Base-by-base conservation (phyloP, 1,140 invertebrate species). In the Drosophila quadrilineata region DNA sequence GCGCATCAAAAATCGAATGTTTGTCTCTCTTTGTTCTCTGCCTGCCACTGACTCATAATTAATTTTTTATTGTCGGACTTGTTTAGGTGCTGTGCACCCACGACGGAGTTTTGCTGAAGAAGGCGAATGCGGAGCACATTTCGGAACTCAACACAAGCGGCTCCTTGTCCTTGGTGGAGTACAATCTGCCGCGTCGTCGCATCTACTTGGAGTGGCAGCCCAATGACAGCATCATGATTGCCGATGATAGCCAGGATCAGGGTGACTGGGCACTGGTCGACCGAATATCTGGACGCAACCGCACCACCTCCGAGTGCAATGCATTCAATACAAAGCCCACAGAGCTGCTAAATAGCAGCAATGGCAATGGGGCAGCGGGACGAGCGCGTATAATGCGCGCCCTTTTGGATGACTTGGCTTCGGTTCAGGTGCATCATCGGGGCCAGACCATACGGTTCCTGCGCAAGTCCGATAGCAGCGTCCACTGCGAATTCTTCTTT, bases 401-500 rank as follows among this genome's bases (percentile, higher is more conserved):
- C 58, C 90, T 92, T 12, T 88, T 95, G 6, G 91, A 92, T 3
- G 93, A 95, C 5, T 87, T 95, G 9, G 93, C 93, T 71, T 92
- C 92, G 22, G 94, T 95, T 73, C 91, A 92, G 67, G 90, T 94
- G 6, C 91, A 92, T 24, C 92, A 93, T 36, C 93, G 94, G 54
- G 93, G 92, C 28, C 93, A 94, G 43, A 92, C 94, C 45, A 90
- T 96, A 59, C 93, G 93, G 40, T 93, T 96, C 64, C 92, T 93
- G 58, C 93, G 93, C 6, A 93, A 94, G 75, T 50, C 48, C 2
- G 94, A 95, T 80, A 94, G 94, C 6, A 93, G 94, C 0, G 92
- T 93, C 57, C 94, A 95, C 68, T 94, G 94, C 62, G 94, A 94
- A 9, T 94, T 96, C 76, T 94, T 96, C 75, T 98, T 98, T 90